A percentile compares a stretch with the other conserved stretches of the same genome.
These are phyloP conservation scores for Erethizon dorsatum DNA, from an alignment of 2,797 vertebrate genomes.

Conservation along the genomic window DNA sequence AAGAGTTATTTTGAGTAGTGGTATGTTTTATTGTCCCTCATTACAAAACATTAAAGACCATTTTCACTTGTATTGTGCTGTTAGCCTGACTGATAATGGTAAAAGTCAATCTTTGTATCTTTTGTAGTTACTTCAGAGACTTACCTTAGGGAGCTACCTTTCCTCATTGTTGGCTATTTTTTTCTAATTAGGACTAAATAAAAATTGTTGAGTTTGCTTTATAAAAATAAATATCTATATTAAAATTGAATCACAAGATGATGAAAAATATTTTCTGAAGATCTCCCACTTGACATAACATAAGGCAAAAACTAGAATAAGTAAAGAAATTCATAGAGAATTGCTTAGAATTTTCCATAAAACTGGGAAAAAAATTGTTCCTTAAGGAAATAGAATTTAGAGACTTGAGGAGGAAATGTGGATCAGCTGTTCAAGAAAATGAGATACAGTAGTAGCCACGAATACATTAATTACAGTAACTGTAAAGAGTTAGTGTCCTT, in stretches of 20 bases:
- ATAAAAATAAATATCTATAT: constrained; percentile 23
- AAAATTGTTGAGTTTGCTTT: constrained; percentile 30
- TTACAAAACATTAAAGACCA: neutral
- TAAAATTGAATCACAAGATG: constrained; percentile 30
- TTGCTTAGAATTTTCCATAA: constrained; percentile 12
- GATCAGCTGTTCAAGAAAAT: neutral
- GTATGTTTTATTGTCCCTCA: neutral
- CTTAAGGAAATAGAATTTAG: neutral
- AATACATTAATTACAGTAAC: neutral
- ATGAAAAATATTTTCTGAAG: neutral
- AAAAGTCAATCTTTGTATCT: constrained; percentile 6
- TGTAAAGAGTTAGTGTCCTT: neutral
- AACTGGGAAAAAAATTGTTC: neutral
- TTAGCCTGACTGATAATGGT: neutral
- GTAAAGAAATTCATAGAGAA: neutral
- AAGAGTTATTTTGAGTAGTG: neutral
- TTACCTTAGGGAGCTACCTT: neutral
- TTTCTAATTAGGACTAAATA: neutral
- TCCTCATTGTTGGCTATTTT: constrained; percentile 2
- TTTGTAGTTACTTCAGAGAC: neutral
- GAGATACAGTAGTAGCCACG: neutral
- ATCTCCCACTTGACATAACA: neutral
- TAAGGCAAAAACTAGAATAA: constrained; percentile 52
- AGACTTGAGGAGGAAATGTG: neutral
- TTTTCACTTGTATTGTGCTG: neutral